Conservation (phyloP, 2,797 vertebrate species). For the Sparus aurata region DNA sequence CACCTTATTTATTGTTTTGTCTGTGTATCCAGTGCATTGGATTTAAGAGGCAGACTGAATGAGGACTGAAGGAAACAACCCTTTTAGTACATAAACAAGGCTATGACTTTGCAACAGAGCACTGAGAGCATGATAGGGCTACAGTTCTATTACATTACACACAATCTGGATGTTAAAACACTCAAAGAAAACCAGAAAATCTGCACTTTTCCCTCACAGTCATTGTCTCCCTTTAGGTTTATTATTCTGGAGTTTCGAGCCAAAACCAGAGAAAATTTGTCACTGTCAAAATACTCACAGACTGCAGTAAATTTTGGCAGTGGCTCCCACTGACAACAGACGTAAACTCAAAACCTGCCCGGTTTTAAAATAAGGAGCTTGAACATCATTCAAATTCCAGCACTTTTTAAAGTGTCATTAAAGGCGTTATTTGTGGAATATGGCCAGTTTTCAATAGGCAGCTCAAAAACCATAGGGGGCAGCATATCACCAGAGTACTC, state of each 20-base stretch:
- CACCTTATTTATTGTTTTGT: conserved; percentile 7
- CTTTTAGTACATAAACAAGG: not conserved
- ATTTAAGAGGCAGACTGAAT: not conserved
- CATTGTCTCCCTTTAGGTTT: not conserved
- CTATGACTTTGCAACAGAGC: not conserved
- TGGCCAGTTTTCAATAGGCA: no score
- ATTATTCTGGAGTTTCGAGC: not conserved
- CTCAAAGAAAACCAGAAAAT: not conserved
- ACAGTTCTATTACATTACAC: not conserved
- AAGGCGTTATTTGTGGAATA: no score
- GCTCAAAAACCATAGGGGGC: no score
- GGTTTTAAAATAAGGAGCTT: not conserved
- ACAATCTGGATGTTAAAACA: not conserved
- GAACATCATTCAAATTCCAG: not conserved
- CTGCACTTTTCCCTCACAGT: not conserved
- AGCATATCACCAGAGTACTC: no score
- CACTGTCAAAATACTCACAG: not conserved
- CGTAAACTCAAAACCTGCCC: not conserved
- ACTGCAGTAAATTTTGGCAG: not conserved
- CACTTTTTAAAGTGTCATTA: not conserved
- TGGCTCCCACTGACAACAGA: not conserved
- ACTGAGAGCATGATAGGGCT: not conserved
- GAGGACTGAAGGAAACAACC: not conserved
- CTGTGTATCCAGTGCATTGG: not conserved
- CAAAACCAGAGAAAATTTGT: conserved; percentile 9